Base-by-base conservation (phyloP, 2,888 invertebrate genomes). In the Flabesymbios commensalis region DNA sequence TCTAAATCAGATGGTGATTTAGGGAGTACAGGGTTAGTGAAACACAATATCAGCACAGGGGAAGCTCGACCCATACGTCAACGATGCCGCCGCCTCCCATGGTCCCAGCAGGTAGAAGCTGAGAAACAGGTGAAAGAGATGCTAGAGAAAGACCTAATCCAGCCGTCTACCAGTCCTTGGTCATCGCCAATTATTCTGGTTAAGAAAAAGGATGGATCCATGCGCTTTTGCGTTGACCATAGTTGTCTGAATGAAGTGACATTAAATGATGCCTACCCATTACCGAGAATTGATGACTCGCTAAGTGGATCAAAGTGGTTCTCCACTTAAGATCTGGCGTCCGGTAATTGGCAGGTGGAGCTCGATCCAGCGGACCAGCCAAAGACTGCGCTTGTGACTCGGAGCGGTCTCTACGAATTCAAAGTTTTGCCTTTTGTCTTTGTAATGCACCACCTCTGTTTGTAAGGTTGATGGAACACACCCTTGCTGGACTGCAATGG, bases 331-430 rank as follows among this genome's bases (percentile, higher is more conserved):
- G 72, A 74, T 55, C 48, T 70, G 17, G 59, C 45, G 10, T 45
- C 52, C 10, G 70, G 70, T 7, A 72, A 72, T 53, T 72, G 68
- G 69, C 74, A 74, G 47, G 63, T 73, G 1, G 66, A 58, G 7
- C 17, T 64, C 2, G 26, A 29, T 7, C 19, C 36, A 22, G 45
- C 26, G 4, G 59, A 61, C 32, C 31, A 32, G 19, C 22, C 32
- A 4, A 60, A 63, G 42, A 63, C 59, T 5, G 63, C 59, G 5
- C 60, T 61, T 45, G 47, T 29, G 10, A 51, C 47, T 14, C 48
- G 41, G 24, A 28, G 39, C 1, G 60, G 64, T 2, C 10, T 51
- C 14, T 61, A 32, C 32, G 52, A 61, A 3, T 61, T 60, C 39
- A 43, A n/a, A 10, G 42, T 48, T 5, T 28, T 61, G 24, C 42